These are phyloP conservation scores for Coregonus suidteri DNA, from an alignment of 2,797 vertebrate species.

Conservation along the genomic window DNA sequence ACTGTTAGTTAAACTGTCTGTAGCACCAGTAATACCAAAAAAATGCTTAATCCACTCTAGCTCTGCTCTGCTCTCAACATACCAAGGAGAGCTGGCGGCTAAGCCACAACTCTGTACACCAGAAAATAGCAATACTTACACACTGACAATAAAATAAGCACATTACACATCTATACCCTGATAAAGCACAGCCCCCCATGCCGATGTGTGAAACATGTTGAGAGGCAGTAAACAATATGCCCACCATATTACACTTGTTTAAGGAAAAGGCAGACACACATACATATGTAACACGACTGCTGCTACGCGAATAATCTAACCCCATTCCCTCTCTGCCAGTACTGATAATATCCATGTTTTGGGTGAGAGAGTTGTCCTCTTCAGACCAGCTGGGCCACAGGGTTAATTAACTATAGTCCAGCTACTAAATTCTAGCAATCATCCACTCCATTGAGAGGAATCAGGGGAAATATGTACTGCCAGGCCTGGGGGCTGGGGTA, in stretches of 20 bases:
- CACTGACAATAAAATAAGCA: not conserved
- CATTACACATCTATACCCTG: not conserved
- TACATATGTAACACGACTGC: not conserved
- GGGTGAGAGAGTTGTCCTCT: too few species aligned
- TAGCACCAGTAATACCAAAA: constrained; percentile 2
- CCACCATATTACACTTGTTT: not conserved
- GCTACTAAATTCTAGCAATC: too few species aligned
- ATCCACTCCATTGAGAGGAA: not conserved
- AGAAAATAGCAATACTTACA: not conserved
- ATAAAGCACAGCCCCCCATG: not conserved
- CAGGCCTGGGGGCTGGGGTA: constrained; percentile 9
- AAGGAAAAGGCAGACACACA: not conserved
- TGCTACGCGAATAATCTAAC: not conserved
- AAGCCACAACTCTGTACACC: not conserved
- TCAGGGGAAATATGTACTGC: not conserved
- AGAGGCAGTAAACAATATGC: not conserved
- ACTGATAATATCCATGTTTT: too few species aligned
- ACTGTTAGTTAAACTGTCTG: not conserved
- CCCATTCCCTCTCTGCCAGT: too few species aligned
- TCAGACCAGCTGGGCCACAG: too few species aligned
- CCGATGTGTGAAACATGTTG: not conserved
- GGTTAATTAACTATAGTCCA: too few species aligned
- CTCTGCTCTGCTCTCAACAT: not conserved
- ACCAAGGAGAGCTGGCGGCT: not conserved
- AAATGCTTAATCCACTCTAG: not conserved